These are phyloP conservation scores for Callipepla californica DNA, from an alignment of 2,113 vertebrate genomes.

Conservation along the genomic window DNA sequence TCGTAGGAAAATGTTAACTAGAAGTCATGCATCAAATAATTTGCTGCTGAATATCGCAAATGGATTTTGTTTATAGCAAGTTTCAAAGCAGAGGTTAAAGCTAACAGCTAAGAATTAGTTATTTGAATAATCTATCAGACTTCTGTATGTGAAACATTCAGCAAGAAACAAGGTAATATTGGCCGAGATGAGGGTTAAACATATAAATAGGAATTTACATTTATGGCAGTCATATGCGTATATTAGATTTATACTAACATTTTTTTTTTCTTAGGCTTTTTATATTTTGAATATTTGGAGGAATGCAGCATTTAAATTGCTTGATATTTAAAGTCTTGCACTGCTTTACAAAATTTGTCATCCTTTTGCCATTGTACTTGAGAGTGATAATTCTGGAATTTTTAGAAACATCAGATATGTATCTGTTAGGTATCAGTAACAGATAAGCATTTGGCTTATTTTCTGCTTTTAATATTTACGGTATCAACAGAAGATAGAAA, in stretches of 20 bases:
- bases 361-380: neutral
- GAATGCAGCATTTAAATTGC: neutral
- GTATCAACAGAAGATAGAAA: slow-evolving; percentile 3
- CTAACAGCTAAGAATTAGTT: neutral
- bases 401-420: neutral
- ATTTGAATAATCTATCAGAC: neutral
- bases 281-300: neutral
- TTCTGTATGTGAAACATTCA: neutral
- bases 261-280: neutral
- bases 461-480: neutral
- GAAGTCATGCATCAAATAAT: neutral
- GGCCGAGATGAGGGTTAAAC: neutral
- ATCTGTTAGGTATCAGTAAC: neutral
- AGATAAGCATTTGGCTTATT: neutral
- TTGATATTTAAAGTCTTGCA: neutral
- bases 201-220: neutral
- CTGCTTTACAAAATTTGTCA: neutral
- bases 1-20: neutral
- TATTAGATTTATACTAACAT: neutral
- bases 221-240: neutral
- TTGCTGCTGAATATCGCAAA: neutral
- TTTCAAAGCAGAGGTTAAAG: neutral
- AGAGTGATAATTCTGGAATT: neutral
- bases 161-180: neutral
- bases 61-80: neutral